phyloP scores from a whole-genome alignment of 2,113 vertebrate genomes.

The Austrofundulus limnaeus region DNA sequence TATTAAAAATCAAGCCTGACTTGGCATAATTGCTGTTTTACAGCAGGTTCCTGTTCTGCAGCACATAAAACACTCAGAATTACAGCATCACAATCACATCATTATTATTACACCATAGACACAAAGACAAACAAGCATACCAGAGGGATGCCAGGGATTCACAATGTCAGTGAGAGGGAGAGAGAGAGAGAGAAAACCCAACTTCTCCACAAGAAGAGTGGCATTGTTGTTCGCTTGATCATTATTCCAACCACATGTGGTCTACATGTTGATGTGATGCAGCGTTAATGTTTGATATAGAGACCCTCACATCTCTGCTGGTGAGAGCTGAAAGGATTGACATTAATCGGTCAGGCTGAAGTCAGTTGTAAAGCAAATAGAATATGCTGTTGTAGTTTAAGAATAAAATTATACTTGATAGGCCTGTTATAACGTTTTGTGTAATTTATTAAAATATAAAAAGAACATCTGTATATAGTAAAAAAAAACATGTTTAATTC shows the following conservation, averaged over 20 bases:
- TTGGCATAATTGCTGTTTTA: no score
- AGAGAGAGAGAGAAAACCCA: constrained; percentile 30
- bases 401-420: constrained; percentile 7
- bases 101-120: no score
- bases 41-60: no score
- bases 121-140: no score
- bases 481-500: no score
- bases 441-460: no score
- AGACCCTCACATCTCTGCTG: constrained; percentile 45
- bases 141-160: constrained; percentile 45
- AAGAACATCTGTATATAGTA: no score
- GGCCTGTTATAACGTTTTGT: not conserved
- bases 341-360: constrained; percentile 11
- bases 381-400: constrained; percentile 3
- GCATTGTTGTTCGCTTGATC: constrained; percentile 65
- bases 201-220: constrained; percentile 45
- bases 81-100: no score
- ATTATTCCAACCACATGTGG: constrained; percentile 59
- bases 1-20: no score
- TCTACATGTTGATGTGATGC: constrained; percentile 40
- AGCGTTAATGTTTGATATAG: constrained; percentile 42
- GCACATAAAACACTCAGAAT: no score
- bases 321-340: constrained; percentile 17
- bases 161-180: constrained; percentile 45
- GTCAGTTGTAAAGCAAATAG: constrained; percentile 19